Percentiles rank a stretch among this genome's conserved stretches.
Conservation (phyloP, 1,140 invertebrate species). For the Anthonomus grandis region DNA sequence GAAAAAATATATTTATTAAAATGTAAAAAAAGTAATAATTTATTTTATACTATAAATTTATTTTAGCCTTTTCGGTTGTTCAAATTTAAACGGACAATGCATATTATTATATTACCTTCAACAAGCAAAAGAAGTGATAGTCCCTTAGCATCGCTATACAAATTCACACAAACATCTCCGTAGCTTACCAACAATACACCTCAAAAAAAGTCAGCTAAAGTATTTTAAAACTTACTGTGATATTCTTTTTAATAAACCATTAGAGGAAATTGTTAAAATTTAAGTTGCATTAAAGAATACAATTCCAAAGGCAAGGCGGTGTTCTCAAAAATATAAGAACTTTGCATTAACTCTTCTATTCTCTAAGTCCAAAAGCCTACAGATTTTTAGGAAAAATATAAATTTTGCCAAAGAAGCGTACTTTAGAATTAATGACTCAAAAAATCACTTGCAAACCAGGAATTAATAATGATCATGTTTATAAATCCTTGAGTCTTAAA, state of each 20-base stretch:
- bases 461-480: constrained; percentile 3
- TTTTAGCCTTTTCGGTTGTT: too few relatives aligned
- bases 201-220: too few relatives aligned
- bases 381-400: constrained; percentile 7
- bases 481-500: constrained; percentile 9
- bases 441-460: constrained; percentile 6
- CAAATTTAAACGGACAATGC: too few relatives aligned
- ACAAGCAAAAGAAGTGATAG: too few relatives aligned
- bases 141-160: too few relatives aligned
- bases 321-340: constrained; percentile 1
- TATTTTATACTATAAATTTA: too few relatives aligned
- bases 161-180: too few relatives aligned
- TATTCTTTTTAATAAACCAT: neutral
- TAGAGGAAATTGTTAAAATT: neutral
- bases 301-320: neutral
- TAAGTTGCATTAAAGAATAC: constrained; percentile 11
- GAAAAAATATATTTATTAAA: too few relatives aligned
- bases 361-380: constrained; percentile 2
- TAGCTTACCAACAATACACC: too few relatives aligned
- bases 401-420: neutral
- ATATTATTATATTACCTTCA: too few relatives aligned
- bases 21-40: too few relatives aligned
- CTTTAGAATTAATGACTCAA: constrained; percentile 3
- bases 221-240: too few relatives aligned
- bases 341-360: constrained; percentile 18